Evolutionary conservation across 2,888 invertebrate species (phyloP).

Genomic region (Luperina testacea): DNA sequence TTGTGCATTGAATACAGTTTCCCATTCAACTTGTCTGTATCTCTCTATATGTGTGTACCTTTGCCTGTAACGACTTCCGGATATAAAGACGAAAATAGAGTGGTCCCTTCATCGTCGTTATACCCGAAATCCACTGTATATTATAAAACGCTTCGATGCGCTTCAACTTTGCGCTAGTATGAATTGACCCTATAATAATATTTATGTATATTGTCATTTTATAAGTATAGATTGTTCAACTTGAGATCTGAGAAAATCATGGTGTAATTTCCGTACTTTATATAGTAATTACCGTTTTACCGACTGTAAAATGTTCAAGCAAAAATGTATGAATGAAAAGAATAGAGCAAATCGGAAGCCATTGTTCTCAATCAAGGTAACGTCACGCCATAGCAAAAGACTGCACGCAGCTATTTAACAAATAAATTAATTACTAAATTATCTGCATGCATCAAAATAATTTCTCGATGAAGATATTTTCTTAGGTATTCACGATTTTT

Average conservation of each 20-base stretch:
- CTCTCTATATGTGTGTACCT: too few relatives aligned
- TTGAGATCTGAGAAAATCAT: conserved; percentile 2
- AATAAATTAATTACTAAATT: conserved; percentile 17
- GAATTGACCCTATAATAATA: too few relatives aligned
- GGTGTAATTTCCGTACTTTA: too few relatives aligned
- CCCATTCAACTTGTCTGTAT: too few relatives aligned
- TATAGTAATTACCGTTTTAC: not conserved
- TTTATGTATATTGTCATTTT: not conserved
- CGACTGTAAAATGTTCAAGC: not conserved
- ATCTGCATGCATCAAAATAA: conserved; percentile 19
- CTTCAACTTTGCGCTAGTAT: too few relatives aligned
- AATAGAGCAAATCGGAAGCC: conserved; percentile 27
- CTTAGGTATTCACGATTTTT: not conserved
- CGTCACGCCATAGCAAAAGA: conserved; percentile 20
- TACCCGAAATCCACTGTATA: too few relatives aligned
- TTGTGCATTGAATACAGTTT: too few relatives aligned
- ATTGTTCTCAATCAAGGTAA: conserved; percentile 46
- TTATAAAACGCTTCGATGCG: too few relatives aligned
- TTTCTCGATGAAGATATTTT: not conserved
- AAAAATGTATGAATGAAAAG: conserved; percentile 24
- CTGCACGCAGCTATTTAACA: conserved; percentile 18
- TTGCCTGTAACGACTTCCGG: too few relatives aligned
- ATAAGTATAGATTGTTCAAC: not conserved
- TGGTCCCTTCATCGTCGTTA: too few relatives aligned
- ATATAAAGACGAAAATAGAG: too few relatives aligned